Base-by-base conservation (phyloP, 2,797 vertebrate genomes). In the Sciaenops ocellatus region DNA sequence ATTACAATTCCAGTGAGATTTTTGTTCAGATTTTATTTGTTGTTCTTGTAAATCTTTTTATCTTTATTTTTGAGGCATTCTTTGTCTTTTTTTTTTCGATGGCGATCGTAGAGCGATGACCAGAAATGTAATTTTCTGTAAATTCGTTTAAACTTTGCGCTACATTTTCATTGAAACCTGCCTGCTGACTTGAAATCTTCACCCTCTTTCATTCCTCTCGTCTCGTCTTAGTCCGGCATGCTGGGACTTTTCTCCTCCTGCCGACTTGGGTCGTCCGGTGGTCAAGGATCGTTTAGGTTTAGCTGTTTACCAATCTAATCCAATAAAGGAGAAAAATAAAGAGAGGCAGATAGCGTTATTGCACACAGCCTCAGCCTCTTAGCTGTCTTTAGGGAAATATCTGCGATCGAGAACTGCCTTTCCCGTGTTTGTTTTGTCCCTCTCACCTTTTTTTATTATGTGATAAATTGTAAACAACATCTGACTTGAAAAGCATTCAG, bases 401-500 rank as follows among this genome's bases (percentile, higher is more conserved):
- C 61, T 86, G 57, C 48, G 76, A 83, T 82, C 76, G 74, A 90
- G 76, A 84, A 20, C 61, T 26, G 15, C 52, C 50, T 69, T 46
- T 52, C 26, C 50, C 69, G 69, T 64, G 87, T 64, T 77, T 73
- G 17, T 87, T 83, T 73, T 34, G 22, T 44, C 79, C 61, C 54
- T 60, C 64, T 73, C 62, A 57, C 73, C 64, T 87, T 84, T 87
- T 34, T 82, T 87, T 84, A 74, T 88, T 72, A 28, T 54, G 76
- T 85, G 82, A 89, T 83, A 48, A 86, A 89, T 83, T 84, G 76
- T 70, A 75, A 92, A 91, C 83, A 83, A 55, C 82, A 52, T 84
- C 69, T 28, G 81, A 83, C 69, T 76, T 79, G 76, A 92, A 85
- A 86, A 74, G 75, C 75, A 69, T 69, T 90, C 66, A 46, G 72